Evolutionary conservation across 2,797 vertebrate genomes (phyloP).

Genomic region (Mormyrus proboscirostris): DNA sequence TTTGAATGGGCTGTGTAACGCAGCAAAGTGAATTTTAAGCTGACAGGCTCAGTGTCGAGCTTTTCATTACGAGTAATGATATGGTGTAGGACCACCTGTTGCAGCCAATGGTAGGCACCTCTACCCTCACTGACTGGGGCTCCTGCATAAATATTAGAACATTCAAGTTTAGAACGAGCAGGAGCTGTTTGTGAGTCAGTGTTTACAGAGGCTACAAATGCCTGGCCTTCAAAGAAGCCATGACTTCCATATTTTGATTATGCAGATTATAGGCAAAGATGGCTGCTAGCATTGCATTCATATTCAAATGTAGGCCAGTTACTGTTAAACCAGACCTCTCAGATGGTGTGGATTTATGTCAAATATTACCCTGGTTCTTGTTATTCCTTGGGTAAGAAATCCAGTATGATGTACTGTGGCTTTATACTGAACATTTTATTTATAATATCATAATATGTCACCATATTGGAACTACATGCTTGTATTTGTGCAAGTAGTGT

Average conservation of each 20-base stretch:
- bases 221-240: not conserved
- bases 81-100: not conserved
- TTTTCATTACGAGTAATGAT: not conserved
- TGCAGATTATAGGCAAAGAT: conserved; percentile 4
- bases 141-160: not conserved
- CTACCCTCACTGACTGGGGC: not conserved
- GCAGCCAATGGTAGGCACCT: not conserved
- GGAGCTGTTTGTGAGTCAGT: not conserved
- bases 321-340: not conserved
- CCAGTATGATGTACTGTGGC: not conserved
- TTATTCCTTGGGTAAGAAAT: not conserved
- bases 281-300: not conserved
- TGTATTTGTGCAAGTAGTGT: not conserved
- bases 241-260: not conserved
- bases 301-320: not conserved
- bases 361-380: not conserved
- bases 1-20: not conserved
- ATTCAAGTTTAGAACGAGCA: not conserved
- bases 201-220: not conserved
- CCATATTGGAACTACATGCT: not conserved
- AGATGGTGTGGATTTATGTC: not conserved
- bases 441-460: not conserved
- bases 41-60: not conserved
- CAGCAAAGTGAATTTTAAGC: not conserved
- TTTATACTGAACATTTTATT: not conserved